Percentiles rank a stretch among this genome's conserved stretches.
Conservation (phyloP, 1,140 invertebrate species). For the Nasonia giraulti region DNA sequence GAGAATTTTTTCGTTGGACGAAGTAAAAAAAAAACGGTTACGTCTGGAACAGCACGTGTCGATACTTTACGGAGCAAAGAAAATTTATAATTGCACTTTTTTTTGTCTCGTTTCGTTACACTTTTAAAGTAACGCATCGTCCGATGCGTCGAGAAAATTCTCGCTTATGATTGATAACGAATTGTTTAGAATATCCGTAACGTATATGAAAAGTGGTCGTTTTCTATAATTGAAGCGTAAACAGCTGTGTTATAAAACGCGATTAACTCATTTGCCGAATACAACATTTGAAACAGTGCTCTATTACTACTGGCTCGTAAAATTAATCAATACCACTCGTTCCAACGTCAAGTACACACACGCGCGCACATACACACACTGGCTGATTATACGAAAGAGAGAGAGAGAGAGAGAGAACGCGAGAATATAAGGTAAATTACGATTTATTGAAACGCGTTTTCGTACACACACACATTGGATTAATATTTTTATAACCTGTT, state of each 20-base stretch:
- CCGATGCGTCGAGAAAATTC: too few relatives aligned
- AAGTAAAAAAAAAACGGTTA: neutral
- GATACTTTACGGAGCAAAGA: neutral
- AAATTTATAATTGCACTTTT: neutral
- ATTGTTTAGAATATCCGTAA: too few relatives aligned
- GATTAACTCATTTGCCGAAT: neutral
- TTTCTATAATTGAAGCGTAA: neutral
- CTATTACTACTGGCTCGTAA: neutral
- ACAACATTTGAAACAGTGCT: neutral
- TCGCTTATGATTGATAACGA: too few relatives aligned
- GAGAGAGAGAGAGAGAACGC: too few relatives aligned
- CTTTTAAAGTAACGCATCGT: too few relatives aligned
- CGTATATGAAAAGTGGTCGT: too few relatives aligned
- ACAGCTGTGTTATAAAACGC: neutral
- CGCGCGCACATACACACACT: too few relatives aligned
- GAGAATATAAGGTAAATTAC: too few relatives aligned
- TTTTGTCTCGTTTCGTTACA: neutral
- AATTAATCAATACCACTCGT: conserved; percentile 4
- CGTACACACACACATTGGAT: too few relatives aligned
- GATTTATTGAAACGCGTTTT: too few relatives aligned
- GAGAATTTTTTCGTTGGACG: neutral
- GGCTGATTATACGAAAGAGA: too few relatives aligned
- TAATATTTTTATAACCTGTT: too few relatives aligned
- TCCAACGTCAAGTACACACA: neutral
- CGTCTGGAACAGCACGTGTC: neutral